Conservation (phyloP, 2,797 vertebrate genomes). For the Bryconaethiops microstoma region DNA sequence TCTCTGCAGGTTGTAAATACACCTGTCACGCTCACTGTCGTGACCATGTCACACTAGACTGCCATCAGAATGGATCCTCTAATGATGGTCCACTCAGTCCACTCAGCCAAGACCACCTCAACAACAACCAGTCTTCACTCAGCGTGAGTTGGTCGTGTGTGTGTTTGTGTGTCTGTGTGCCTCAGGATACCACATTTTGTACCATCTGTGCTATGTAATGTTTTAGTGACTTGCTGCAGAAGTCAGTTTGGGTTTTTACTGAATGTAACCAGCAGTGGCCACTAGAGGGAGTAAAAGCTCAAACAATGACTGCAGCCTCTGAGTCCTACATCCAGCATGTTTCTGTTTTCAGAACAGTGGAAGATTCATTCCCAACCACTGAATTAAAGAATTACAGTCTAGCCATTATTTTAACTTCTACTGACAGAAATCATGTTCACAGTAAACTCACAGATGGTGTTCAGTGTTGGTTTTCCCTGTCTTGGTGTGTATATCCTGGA, state of each 20-base stretch:
- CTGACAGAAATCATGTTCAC: neutral
- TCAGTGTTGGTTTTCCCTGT: neutral
- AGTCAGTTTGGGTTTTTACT: neutral
- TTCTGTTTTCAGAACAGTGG: neutral
- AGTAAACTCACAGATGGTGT: neutral
- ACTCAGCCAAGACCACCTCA: slow-evolving; percentile 57
- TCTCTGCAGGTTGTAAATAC: slow-evolving; percentile 64
- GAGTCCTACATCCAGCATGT: neutral
- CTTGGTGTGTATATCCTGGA: neutral
- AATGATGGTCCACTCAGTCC: slow-evolving; percentile 39
- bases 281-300: slow-evolving; percentile 50
- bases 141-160: slow-evolving; percentile 43
- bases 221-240: neutral
- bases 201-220: neutral
- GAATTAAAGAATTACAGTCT: neutral
- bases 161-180: neutral
- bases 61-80: slow-evolving; percentile 53
- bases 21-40: slow-evolving; percentile 64
- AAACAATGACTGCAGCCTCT: neutral
- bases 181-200: neutral
- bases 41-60: slow-evolving; percentile 61
- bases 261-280: slow-evolving; percentile 14
- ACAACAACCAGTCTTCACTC: slow-evolving; percentile 62
- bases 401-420: slow-evolving; percentile 6
- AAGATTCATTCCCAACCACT: neutral